phyloP scores from a whole-genome alignment of 2,888 invertebrate species.

The Drosophila kuntzei region DNA sequence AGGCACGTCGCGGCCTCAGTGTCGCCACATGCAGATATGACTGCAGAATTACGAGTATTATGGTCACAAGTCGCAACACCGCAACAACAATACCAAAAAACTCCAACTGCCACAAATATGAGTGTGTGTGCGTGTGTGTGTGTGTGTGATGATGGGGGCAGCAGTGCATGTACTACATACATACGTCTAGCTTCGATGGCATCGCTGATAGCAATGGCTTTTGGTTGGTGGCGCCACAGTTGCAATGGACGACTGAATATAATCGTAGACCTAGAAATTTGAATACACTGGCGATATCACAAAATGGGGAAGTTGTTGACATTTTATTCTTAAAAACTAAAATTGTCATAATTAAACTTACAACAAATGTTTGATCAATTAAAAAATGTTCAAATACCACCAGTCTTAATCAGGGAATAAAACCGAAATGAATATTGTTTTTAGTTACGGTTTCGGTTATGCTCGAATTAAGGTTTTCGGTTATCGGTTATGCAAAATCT shows the following conservation, averaged over 20 bases:
- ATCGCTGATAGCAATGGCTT: conserved; percentile 30
- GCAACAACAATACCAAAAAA: conserved; percentile 25
- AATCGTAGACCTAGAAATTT: not conserved
- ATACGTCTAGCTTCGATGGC: conserved; percentile 28
- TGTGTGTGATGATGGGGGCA: conserved; percentile 3
- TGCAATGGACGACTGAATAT: not conserved
- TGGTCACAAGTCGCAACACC: conserved; percentile 41
- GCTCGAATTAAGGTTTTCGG: too few species aligned
- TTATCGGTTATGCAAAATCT: too few species aligned
- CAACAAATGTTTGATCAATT: too few species aligned
- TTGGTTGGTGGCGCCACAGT: conserved; percentile 32
- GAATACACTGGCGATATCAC: not conserved
- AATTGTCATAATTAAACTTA: not conserved
- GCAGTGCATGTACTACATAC: conserved; percentile 17
- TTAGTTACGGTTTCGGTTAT: too few species aligned
- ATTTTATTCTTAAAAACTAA: not conserved
- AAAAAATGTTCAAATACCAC: too few species aligned
- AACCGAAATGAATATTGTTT: too few species aligned
- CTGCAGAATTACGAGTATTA: conserved; percentile 67
- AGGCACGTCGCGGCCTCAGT: conserved; percentile 73
- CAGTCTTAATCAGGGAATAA: too few species aligned
- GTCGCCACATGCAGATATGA: conserved; percentile 70
- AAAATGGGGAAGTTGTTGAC: too few species aligned
- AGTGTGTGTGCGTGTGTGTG: not conserved
- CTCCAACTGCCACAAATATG: conserved; percentile 13